phyloP scores from a whole-genome alignment of 2,888 invertebrate genomes.

The Homarus gammarus region DNA sequence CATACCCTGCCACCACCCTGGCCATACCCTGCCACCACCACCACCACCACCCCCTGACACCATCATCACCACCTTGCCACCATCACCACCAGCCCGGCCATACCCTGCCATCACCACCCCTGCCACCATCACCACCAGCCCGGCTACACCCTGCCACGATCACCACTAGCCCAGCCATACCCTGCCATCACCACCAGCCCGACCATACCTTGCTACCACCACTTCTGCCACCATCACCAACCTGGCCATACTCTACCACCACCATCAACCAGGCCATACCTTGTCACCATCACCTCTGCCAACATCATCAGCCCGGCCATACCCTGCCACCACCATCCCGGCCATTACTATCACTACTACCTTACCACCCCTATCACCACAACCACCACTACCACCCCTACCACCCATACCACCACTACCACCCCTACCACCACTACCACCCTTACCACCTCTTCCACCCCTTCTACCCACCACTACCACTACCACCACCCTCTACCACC shows the following conservation, averaged over 20 bases:
- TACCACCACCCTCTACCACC: no score
- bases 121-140: background rate
- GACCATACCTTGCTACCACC: background rate
- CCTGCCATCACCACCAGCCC: background rate
- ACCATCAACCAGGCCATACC: no score
- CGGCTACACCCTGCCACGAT: background rate
- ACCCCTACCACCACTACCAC: no score
- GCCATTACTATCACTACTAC: no score
- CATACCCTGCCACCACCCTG: slow-evolving; percentile 13
- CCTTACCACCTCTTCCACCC: no score
- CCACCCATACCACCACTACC: no score
- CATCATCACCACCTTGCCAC: background rate
- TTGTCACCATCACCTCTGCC: background rate
- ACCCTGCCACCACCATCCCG: no score
- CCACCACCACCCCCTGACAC: background rate
- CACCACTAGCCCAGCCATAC: background rate
- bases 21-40: slow-evolving; percentile 10
- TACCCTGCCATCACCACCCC: background rate
- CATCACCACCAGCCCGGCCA: slow-evolving; percentile 1
- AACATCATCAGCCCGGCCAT: no score
- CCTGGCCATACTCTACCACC: no score
- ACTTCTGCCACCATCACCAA: background rate
- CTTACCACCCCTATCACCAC: no score
- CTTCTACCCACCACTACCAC: no score
- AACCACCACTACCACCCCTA: no score